phyloP scores from a whole-genome alignment of 2,888 invertebrate species.

The Aphodius granarius region DNA sequence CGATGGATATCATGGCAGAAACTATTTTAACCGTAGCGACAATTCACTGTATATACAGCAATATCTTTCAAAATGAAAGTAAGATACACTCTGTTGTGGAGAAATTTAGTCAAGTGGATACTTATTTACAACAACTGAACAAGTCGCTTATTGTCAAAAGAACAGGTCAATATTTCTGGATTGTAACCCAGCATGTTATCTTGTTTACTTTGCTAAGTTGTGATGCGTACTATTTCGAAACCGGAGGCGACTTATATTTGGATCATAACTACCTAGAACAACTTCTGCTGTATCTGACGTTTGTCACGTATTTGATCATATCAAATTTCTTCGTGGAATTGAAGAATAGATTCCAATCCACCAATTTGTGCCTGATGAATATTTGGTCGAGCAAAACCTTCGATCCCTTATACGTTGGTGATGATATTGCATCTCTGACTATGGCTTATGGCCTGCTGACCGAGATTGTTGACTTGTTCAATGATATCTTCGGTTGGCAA shows the following conservation, averaged over 20 bases:
- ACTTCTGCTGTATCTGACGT: constrained; percentile 8
- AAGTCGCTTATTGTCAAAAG: constrained; percentile 13
- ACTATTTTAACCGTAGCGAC: constrained; percentile 16
- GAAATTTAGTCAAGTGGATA: constrained; percentile 12
- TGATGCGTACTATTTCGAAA: constrained; percentile 15
- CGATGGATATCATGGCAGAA: constrained; percentile 17
- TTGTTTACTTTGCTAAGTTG: constrained; percentile 7
- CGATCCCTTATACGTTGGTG: neutral
- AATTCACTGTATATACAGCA: constrained; percentile 4
- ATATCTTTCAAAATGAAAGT: constrained; percentile 11
- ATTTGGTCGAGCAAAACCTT: neutral
- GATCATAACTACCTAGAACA: constrained; percentile 7
- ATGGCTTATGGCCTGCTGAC: constrained; percentile 14
- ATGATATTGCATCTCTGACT: constrained; percentile 4
- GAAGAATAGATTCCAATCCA: constrained; percentile 9
- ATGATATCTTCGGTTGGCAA: constrained; percentile 22
- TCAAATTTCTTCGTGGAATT: constrained; percentile 18
- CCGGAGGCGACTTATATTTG: neutral
- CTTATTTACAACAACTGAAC: neutral
- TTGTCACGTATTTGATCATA: constrained; percentile 15
- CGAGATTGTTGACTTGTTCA: constrained; percentile 19
- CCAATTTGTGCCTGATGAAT: constrained; percentile 2
- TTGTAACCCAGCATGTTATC: constrained; percentile 2
- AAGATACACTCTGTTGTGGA: neutral
- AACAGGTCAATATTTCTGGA: neutral